A percentile compares a stretch with the other conserved stretches of the same genome.
These are phyloP conservation scores for Oceanodroma leucorhoa DNA, from an alignment of 2,797 vertebrate genomes.

Conservation along the genomic window DNA sequence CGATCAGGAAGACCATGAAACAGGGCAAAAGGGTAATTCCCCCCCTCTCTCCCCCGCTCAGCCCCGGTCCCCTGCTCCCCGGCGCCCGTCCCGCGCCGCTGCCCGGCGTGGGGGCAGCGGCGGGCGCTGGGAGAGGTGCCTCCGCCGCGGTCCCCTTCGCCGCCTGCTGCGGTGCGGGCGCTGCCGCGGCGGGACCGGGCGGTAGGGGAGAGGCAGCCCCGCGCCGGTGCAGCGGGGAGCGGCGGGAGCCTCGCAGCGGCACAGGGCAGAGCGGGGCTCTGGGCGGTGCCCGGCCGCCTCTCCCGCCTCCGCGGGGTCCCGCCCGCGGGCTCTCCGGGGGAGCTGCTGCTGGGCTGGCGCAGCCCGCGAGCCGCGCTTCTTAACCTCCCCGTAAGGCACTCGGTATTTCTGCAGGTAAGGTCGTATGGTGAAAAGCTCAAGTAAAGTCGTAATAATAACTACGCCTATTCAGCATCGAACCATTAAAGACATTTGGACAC, in stretches of 20 bases:
- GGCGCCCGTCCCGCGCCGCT: no score
- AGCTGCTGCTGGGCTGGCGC: background rate
- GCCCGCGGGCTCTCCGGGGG: background rate
- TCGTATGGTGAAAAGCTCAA: background rate
- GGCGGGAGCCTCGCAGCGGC: background rate
- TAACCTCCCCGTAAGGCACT: background rate
- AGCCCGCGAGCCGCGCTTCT: accelerated
- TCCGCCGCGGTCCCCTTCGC: background rate
- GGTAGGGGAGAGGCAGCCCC: background rate
- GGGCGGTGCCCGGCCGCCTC: background rate
- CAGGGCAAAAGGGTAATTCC: background rate
- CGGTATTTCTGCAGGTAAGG: background rate
- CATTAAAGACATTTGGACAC: accelerated
- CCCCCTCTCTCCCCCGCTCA: no score
- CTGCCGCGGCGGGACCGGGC: background rate
- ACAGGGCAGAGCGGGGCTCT: accelerated
- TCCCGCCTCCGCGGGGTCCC: no score
- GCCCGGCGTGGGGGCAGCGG: background rate
- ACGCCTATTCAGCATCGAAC: accelerated
- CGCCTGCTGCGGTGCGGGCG: background rate
- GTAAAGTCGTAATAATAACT: background rate
- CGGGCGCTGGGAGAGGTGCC: background rate
- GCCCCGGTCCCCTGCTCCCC: background rate
- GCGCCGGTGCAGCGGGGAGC: background rate
- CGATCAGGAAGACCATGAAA: background rate